phyloP scores from a whole-genome alignment of 1,140 invertebrate genomes.

The Chrysomallon squamiferum region DNA sequence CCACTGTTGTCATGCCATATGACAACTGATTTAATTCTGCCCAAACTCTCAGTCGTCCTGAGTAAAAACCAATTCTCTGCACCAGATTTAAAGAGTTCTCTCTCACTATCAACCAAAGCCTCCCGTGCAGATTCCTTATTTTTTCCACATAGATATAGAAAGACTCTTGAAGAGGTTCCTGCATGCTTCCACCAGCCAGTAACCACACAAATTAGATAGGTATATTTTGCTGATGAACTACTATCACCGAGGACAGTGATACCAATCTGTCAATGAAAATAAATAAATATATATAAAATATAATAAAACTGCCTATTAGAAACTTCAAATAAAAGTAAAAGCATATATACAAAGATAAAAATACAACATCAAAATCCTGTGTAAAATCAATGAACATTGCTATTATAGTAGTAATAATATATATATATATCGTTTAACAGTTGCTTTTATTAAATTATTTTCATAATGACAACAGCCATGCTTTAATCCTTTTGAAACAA shows the following conservation, averaged over 20 bases:
- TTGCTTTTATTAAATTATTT: too few relatives aligned
- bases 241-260: constrained; percentile 23
- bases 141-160: constrained; percentile 22
- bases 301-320: too few relatives aligned
- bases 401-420: too few relatives aligned
- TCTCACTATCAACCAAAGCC: constrained; percentile 18
- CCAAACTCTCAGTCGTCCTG: constrained; percentile 30
- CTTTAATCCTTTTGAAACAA: too few relatives aligned
- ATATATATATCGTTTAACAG: too few relatives aligned
- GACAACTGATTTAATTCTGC: constrained; percentile 27
- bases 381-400: too few relatives aligned
- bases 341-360: too few relatives aligned
- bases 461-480: too few relatives aligned
- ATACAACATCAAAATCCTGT: too few relatives aligned
- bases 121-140: constrained; percentile 4
- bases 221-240: constrained; percentile 14
- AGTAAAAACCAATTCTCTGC: constrained; percentile 46
- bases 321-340: too few relatives aligned
- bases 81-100: constrained; percentile 29
- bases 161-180: constrained; percentile 41
- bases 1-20: constrained; percentile 55
- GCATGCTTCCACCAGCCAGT: constrained; percentile 38
- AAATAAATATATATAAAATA: too few relatives aligned
- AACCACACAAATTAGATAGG: constrained; percentile 32
- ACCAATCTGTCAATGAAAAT: constrained; percentile 18